Evolutionary conservation across 1,140 invertebrate species (phyloP), one percentile per base, ranked within the genome.

Genomic region (Orius insidiosus): DNA sequence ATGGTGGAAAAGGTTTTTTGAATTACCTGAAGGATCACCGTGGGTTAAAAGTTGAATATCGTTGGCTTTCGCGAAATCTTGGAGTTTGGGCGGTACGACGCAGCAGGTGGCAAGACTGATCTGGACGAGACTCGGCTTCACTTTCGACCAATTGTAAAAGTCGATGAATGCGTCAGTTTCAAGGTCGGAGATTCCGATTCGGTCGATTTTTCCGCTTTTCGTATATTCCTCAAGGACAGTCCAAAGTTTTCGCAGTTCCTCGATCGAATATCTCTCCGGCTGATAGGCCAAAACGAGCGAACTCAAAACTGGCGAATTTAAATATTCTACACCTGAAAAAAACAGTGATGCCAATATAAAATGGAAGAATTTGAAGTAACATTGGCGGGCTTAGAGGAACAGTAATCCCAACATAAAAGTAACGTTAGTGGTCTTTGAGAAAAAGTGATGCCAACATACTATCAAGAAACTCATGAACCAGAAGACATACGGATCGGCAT

Each of bases 101-200:
- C 94, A 98, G 62, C 93, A 98, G 2, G 82, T 83, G 1, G 88
- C 80, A 40, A 97, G 70, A 67, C 93, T 96, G 49, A 98, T 92
- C 68, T 98, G 93, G 51, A 94, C 80, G 47, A 94, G 89, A 52
- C 72, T 75, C 11, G 93, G 93, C 55, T 88, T 87, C 1, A 89
- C 59, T 72, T 79, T 68, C n/a, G 85, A 77, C 68, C 74, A 78
- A 10, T 78, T 68, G 63, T 85, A 78, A 0, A 96, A 63, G 48
- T 77, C 65, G 32, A 79, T 72, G 41, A 97, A 80, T 18, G 76
- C 71, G 3, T 71, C 67, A 30, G 82, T 80, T 55, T 86, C 82
- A n/a, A 95, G 68, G 64, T 96, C 90, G 36, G 85, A 80, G 8
- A 96, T 72, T 11, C 92, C 92, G 51, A 93, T 66, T 54, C 80